phyloP scores from a whole-genome alignment of 2,113 vertebrate genomes.

The Alces alces region DNA sequence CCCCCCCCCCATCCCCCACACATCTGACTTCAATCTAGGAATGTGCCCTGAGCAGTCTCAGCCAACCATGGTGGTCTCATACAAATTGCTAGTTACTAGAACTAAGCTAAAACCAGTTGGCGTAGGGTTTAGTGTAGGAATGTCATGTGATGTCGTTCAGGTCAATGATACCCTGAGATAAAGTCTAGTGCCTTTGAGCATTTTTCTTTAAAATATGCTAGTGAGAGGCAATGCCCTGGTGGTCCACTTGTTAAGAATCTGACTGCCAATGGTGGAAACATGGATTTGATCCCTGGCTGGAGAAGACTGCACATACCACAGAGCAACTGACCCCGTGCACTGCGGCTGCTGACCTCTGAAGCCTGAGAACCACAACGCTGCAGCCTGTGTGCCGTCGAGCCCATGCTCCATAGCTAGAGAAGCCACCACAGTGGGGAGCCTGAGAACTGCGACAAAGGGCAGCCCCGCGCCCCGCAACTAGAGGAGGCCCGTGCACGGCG shows the following conservation, averaged over 20 bases:
- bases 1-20: background rate
- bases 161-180: background rate
- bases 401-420: background rate
- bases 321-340: background rate
- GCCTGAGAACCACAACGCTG: background rate
- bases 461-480: background rate
- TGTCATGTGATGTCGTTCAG: background rate
- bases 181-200: background rate
- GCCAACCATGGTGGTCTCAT: too few species aligned
- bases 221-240: background rate
- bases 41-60: background rate
- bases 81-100: background rate
- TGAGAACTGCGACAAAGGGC: background rate
- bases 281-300: background rate
- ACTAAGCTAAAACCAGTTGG: background rate
- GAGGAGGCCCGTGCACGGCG: background rate
- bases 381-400: background rate
- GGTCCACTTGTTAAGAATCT: background rate
- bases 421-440: rapidly evolving
- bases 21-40: background rate
- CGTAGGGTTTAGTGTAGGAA: background rate
- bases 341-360: background rate
- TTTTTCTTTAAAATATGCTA: background rate
- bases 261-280: background rate
- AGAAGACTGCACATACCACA: background rate